These are phyloP conservation scores for Teleopsis dalmanni DNA, from an alignment of 1,140 invertebrate species.

Conservation along the genomic window DNA sequence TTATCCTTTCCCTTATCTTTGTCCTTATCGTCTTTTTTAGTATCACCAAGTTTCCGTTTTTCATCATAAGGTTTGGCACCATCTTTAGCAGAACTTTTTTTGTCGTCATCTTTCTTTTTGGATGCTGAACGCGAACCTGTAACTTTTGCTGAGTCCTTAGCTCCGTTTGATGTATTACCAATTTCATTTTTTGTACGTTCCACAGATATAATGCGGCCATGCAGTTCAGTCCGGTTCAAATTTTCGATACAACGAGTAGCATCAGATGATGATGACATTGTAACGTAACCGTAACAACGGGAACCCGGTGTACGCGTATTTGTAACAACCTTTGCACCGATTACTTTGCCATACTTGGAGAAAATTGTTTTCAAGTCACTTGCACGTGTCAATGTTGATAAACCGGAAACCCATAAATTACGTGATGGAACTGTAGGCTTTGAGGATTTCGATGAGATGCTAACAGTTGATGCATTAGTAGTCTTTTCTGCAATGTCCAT, in stretches of 20 bases:
- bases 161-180: constrained; percentile 27
- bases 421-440: constrained; percentile 45
- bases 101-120: constrained; percentile 25
- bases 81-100: constrained; percentile 17
- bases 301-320: constrained; percentile 85
- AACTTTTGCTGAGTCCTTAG: constrained; percentile 1
- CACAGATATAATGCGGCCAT: constrained; percentile 88
- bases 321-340: constrained; percentile 93
- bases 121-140: constrained; percentile 11
- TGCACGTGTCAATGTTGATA: constrained; percentile 80
- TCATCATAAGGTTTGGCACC: constrained; percentile 14
- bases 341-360: constrained; percentile 88
- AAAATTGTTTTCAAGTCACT: constrained; percentile 88
- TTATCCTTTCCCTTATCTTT: constrained; percentile 16
- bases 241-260: constrained; percentile 83
- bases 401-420: constrained; percentile 88
- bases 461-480: constrained; percentile 29
- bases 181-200: constrained; percentile 67
- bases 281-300: constrained; percentile 90
- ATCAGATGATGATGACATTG: constrained; percentile 82
- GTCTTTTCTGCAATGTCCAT: constrained; percentile 45
- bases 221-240: constrained; percentile 79
- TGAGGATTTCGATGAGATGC: constrained; percentile 20
- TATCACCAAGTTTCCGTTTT: constrained; percentile 20
- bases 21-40: constrained; percentile 14